Evolutionary conservation across 1,140 invertebrate genomes (phyloP), one percentile per base, ranked within the genome.

Genomic region (Bacillus rossius): DNA sequence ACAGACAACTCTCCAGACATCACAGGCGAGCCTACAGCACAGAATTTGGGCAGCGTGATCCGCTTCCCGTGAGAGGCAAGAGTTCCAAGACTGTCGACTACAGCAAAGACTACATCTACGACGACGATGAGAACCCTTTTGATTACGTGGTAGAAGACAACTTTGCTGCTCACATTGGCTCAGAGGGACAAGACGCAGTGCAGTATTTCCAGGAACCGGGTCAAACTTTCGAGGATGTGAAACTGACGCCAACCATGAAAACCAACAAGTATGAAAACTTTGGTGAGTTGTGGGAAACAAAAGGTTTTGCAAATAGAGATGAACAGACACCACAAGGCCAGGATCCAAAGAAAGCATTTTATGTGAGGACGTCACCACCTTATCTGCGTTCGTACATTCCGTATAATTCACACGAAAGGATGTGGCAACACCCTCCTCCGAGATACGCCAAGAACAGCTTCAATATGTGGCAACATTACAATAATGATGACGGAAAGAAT

Each of bases 221-320:
- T 10, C 13, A 50, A n/a, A 26, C 14, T n/a, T 50, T 50, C 34
- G 48, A 50, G 34, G 17, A 29, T 29, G 25, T 50, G 16, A 50
- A 17, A 23, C 3, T 17, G 5, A 22, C 3, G 14, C 16, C 8
- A 19, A 1, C 37, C 25, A 10, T 8, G 48, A 8, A 50, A 17
- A 26, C 8, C 25, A 50, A 50, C 26, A 29, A 19, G 10, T 23
- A 29, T 14, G 48, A 34, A 10, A 29, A 50, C 34, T n/a, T 25
- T 50, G 25, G 25, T 50, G 48, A 50, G 48, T 34, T 50, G 10
- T 50, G 25, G 16, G 48, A 50, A 50, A 26, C 20, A 26, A 26
- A 50, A 26, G 19, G n/a, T 17, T 17, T 50, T 50, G 8, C 19
- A 50, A 26, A 50, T 13, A 3, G 25, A 50, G 16, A 19, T 25